Percentiles rank a stretch among this genome's conserved stretches.
Evolutionary conservation across 1,140 invertebrate species (phyloP).

Genomic region (Tribolium castaneum): DNA sequence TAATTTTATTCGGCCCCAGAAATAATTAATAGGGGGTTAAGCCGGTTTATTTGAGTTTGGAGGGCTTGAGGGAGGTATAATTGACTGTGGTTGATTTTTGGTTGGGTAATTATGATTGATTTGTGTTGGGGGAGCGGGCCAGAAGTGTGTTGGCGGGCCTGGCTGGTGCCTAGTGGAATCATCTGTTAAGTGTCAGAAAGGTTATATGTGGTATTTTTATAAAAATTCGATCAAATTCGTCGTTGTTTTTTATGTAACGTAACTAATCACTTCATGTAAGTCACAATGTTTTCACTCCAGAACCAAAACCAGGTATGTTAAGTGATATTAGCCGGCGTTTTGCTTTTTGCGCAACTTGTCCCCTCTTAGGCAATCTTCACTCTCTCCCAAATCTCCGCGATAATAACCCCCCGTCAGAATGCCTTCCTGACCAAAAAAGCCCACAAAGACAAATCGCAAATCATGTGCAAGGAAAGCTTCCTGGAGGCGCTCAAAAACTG

Average conservation of each 20-base stretch:
- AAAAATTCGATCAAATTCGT: constrained; percentile 46
- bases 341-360: background rate
- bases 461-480: constrained; percentile 61
- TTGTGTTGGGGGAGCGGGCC: no score
- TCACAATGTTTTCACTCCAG: constrained; percentile 62
- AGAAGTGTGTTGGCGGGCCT: background rate
- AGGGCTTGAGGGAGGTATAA: no score
- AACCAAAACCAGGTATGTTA: constrained; percentile 63
- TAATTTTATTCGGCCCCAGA: background rate
- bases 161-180: background rate
- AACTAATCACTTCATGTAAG: constrained; percentile 47
- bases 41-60: no score
- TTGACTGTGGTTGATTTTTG: background rate
- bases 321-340: background rate
- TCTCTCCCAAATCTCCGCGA: constrained; percentile 60
- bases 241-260: constrained; percentile 45
- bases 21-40: no score
- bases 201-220: constrained; percentile 45
- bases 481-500: constrained; percentile 59
- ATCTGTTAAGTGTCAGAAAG: constrained; percentile 45
- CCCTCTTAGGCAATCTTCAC: constrained; percentile 60
- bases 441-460: constrained; percentile 48
- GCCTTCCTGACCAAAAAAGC: constrained; percentile 60
- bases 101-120: background rate
- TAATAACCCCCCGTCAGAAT: constrained; percentile 60